phyloP scores from a whole-genome alignment of 1,140 invertebrate genomes.

The Meteorus sp. region DNA sequence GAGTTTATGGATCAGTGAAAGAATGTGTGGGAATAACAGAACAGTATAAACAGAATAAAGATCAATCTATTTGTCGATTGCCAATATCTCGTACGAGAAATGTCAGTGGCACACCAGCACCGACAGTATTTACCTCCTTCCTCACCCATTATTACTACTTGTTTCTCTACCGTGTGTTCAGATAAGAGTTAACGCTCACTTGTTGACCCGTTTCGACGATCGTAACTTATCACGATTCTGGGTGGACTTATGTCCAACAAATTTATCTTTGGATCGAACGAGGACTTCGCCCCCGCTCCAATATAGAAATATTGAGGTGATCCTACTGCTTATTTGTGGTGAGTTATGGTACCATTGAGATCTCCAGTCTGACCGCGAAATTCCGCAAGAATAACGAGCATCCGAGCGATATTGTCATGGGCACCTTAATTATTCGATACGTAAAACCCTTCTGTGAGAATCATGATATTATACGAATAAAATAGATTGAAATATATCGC shows the following conservation, averaged over 20 bases:
- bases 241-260: constrained; percentile 15
- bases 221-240: constrained; percentile 39
- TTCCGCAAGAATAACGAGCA: too few species aligned
- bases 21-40: too few species aligned
- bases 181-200: constrained; percentile 52
- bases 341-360: neutral
- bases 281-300: neutral
- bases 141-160: too few species aligned
- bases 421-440: neutral
- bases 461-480: too few species aligned
- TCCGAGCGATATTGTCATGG: too few species aligned
- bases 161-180: too few species aligned
- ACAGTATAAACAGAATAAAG: too few species aligned
- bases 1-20: too few species aligned
- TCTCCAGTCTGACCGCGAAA: neutral
- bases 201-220: constrained; percentile 47
- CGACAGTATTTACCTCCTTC: constrained; percentile 42
- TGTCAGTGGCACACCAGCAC: constrained; percentile 18
- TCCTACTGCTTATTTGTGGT: neutral
- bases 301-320: constrained; percentile 14
- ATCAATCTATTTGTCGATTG: constrained; percentile 39
- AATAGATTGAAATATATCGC: too few species aligned
- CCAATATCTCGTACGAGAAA: constrained; percentile 35
- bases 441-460: too few species aligned
- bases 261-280: constrained; percentile 20